These are phyloP conservation scores for Portunus trituberculatus DNA, from an alignment of 1,140 invertebrate species.

Conservation along the genomic window DNA sequence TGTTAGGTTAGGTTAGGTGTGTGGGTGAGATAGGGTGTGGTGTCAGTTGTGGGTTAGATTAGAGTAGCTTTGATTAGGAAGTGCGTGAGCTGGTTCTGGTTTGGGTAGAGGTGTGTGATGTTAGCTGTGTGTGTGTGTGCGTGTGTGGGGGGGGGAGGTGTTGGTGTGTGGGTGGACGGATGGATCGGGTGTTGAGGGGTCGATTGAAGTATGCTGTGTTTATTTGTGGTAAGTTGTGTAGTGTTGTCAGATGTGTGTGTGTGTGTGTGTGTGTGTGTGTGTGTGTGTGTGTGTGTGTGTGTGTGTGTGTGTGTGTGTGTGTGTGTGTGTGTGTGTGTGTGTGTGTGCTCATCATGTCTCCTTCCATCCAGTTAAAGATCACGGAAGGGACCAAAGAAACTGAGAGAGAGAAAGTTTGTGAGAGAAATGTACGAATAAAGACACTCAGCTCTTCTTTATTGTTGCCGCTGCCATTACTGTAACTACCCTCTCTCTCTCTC, in stretches of 20 bases:
- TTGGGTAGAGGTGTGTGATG: neutral
- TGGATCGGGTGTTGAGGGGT: too few species aligned
- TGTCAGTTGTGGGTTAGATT: neutral
- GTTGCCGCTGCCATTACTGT: too few species aligned
- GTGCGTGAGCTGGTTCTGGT: neutral
- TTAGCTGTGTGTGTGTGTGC: neutral
- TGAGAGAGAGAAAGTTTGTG: too few species aligned
- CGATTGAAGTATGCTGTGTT: too few species aligned
- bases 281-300: neutral
- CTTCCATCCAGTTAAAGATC: too few species aligned
- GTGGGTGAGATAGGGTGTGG: too few species aligned
- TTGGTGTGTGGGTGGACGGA: neutral
- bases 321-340: neutral
- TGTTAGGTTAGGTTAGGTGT: too few species aligned
- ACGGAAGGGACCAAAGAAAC: too few species aligned
- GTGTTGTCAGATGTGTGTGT: neutral
- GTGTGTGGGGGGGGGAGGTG: neutral
- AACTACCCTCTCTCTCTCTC: neutral
- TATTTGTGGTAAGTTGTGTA: neutral
- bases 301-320: neutral
- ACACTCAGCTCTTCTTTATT: too few species aligned
- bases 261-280: neutral
- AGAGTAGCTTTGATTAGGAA: neutral
- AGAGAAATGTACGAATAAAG: too few species aligned
- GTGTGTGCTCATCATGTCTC: neutral